Conservation (phyloP, 2,888 invertebrate species). For the Thalpophila matura region DNA sequence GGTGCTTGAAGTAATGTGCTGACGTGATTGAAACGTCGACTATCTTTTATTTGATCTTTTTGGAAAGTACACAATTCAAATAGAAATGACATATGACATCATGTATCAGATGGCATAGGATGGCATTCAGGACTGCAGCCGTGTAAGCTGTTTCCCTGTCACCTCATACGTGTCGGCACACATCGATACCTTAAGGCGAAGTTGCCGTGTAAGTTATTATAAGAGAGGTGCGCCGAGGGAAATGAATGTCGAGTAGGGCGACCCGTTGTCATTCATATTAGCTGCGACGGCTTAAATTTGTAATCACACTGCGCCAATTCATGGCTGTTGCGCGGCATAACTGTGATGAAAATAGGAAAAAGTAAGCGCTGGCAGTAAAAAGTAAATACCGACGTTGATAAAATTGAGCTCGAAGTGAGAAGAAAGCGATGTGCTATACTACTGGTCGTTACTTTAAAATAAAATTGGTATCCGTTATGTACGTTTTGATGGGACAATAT, state of each 20-base stretch:
- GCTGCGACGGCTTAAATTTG: conserved; percentile 89
- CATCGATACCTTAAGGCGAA: conserved; percentile 86
- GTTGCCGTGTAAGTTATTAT: conserved; percentile 89
- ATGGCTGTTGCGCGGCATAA: conserved; percentile 74
- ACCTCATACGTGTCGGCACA: conserved; percentile 56
- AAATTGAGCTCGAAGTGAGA: conserved; percentile 71
- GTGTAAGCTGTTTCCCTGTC: conserved; percentile 31
- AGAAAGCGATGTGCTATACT: conserved; percentile 67
- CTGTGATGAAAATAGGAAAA: conserved; percentile 77
- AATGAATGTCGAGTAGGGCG: conserved; percentile 90
- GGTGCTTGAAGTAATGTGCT: conserved; percentile 40
- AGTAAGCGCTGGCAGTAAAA: conserved; percentile 73
- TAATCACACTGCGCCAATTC: conserved; percentile 87
- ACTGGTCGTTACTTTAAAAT: conserved; percentile 69
- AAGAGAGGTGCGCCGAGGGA: conserved; percentile 90
- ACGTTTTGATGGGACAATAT: conserved; percentile 65
- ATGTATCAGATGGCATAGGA: conserved; percentile 26
- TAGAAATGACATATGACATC: conserved; percentile 18
- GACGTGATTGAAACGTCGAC: conserved; percentile 40
- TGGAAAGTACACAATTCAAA: conserved; percentile 2
- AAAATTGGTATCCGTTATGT: conserved; percentile 69
- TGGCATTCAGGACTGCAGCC: conserved; percentile 27
- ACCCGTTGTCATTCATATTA: conserved; percentile 91
- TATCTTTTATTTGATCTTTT: conserved; percentile 25
- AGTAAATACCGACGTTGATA: conserved; percentile 75